Conservation (phyloP, 2,113 vertebrate genomes). For the Chaetura pelagica region DNA sequence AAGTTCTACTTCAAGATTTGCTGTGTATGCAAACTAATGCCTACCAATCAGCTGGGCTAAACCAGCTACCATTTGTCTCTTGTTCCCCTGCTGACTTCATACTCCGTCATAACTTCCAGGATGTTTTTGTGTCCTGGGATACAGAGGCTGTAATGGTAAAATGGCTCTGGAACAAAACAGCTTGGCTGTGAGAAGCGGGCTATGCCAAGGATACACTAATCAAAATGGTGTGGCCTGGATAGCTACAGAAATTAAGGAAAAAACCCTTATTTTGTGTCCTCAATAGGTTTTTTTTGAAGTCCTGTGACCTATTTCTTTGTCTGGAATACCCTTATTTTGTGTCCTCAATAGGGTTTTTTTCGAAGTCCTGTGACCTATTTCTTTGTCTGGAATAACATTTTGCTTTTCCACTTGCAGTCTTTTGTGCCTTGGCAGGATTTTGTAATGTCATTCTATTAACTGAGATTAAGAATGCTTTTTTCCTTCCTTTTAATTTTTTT, state of each 20-base stretch:
- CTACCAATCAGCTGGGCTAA: not conserved
- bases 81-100: not conserved
- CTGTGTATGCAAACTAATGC: accelerated
- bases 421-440: not conserved
- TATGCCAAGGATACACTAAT: not conserved
- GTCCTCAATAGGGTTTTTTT: not conserved
- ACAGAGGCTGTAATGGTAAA: not conserved
- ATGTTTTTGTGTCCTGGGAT: not conserved
- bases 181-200: not conserved
- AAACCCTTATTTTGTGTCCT: not conserved
- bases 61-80: not conserved
- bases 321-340: not conserved
- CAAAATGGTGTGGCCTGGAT: not conserved
- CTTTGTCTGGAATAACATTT: not conserved
- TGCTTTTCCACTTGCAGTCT: not conserved
- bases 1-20: not conserved
- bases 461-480: not conserved
- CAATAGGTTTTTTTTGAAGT: not conserved
- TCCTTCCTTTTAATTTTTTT: not conserved
- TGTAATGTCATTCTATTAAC: not conserved
- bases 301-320: conserved; percentile 22
- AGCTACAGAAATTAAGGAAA: not conserved
- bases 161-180: not conserved
- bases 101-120: not conserved
- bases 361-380: not conserved